phyloP scores from a whole-genome alignment of 2,797 vertebrate genomes.

The Ataeniobius toweri region DNA sequence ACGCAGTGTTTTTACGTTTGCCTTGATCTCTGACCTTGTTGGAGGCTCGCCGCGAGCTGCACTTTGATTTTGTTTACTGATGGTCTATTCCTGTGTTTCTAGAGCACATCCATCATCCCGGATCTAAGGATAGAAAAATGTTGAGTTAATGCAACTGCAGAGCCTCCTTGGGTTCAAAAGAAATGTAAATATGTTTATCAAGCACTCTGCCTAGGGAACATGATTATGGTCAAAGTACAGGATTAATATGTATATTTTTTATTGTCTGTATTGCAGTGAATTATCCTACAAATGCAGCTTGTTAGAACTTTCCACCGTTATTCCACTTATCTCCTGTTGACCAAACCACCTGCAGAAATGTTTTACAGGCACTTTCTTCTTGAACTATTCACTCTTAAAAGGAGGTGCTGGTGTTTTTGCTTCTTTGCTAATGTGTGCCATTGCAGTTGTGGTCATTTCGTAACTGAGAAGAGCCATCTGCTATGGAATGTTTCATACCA shows the following conservation, averaged over 20 bases:
- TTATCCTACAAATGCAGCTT: background rate
- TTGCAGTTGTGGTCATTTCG: background rate
- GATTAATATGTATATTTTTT: background rate
- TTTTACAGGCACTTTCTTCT: no score
- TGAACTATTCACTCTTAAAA: background rate
- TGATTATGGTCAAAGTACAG: background rate
- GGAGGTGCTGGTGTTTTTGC: background rate
- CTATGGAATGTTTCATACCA: no score
- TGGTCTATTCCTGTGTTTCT: background rate
- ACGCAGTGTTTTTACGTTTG: slow-evolving; percentile 12
- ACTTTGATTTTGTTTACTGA: slow-evolving; percentile 40
- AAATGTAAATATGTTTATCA: background rate
- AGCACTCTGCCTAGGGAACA: no score
- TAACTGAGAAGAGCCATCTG: background rate
- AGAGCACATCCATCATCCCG: slow-evolving; percentile 7
- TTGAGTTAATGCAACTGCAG: background rate
- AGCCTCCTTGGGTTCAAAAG: background rate
- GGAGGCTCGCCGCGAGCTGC: slow-evolving; percentile 10
- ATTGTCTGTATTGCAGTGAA: background rate
- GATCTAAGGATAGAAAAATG: slow-evolving; percentile 12
- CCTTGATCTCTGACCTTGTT: slow-evolving; percentile 43
- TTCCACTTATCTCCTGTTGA: no score
- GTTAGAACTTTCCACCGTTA: no score
- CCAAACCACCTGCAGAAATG: no score
- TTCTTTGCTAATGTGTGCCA: background rate